phyloP scores from a whole-genome alignment of 2,888 invertebrate species.

The Sylvicola fuscatus region DNA sequence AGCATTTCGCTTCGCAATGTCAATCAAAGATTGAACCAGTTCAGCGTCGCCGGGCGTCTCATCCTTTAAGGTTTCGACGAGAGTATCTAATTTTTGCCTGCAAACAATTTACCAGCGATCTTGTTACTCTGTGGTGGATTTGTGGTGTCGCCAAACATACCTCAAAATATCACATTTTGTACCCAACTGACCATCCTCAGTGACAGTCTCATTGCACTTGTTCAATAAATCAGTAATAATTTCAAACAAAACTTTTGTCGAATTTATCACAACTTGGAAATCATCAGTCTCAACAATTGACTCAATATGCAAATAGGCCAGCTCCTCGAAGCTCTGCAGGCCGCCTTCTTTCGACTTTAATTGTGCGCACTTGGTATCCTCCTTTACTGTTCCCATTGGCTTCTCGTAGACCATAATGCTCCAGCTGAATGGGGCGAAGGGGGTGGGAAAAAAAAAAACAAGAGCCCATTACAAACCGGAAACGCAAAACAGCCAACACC shows the following conservation, averaged over 20 bases:
- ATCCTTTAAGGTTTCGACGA: slow-evolving; percentile 49
- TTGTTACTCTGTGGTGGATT: no score
- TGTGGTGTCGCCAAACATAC: slow-evolving; percentile 5
- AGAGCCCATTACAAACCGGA: neutral
- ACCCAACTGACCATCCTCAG: slow-evolving; percentile 37
- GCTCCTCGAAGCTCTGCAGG: slow-evolving; percentile 52
- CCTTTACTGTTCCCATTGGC: slow-evolving; percentile 32
- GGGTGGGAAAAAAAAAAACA: slow-evolving; percentile 2
- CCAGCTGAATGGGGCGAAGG: slow-evolving; percentile 36
- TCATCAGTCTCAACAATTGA: slow-evolving; percentile 72
- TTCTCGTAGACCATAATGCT: slow-evolving; percentile 88
- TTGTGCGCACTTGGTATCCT: slow-evolving; percentile 27
- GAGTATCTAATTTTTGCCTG: slow-evolving; percentile 45
- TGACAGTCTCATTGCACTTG: slow-evolving; percentile 35
- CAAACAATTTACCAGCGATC: neutral
- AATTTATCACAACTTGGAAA: slow-evolving; percentile 45
- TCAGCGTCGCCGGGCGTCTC: slow-evolving; percentile 32
- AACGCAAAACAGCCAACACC: neutral
- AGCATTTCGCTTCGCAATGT: slow-evolving; percentile 8
- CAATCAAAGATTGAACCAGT: slow-evolving; percentile 17
- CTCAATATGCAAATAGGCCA: slow-evolving; percentile 57
- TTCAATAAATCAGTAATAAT: slow-evolving; percentile 56
- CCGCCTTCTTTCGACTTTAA: slow-evolving; percentile 14
- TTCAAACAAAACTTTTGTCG: slow-evolving; percentile 56
- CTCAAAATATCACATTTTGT: slow-evolving; percentile 48